These are phyloP conservation scores for Melolontha melolontha DNA, from an alignment of 2,888 invertebrate species.

Conservation along the genomic window DNA sequence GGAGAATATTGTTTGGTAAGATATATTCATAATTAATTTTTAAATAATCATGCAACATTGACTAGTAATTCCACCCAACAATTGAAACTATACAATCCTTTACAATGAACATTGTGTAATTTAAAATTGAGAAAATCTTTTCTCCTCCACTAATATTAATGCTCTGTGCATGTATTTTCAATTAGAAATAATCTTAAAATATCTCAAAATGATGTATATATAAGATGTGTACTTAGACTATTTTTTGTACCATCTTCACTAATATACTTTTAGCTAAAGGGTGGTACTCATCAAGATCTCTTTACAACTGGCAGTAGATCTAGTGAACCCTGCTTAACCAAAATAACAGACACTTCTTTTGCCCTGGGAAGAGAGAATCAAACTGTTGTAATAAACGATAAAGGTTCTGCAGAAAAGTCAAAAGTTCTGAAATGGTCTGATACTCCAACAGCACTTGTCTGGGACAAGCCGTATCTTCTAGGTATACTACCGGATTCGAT, in stretches of 20 bases:
- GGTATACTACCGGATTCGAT: conserved; percentile 86
- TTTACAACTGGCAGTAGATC: conserved; percentile 84
- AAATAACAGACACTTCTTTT: conserved; percentile 80
- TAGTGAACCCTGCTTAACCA: conserved; percentile 85
- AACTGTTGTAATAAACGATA: conserved; percentile 86
- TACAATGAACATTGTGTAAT: too few relatives aligned
- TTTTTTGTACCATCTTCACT: too few relatives aligned
- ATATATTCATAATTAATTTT: not conserved
- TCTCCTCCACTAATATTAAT: too few relatives aligned
- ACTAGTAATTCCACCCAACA: too few relatives aligned
- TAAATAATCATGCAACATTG: too few relatives aligned
- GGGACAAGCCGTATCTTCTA: conserved; percentile 94
- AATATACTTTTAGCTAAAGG: conserved; percentile 55
- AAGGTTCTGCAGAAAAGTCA: conserved; percentile 75
- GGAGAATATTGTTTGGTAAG: conserved; percentile 83
- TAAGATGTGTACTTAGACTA: too few relatives aligned
- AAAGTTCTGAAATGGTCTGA: conserved; percentile 85
- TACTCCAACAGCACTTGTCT: conserved; percentile 80
- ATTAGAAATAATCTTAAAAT: too few relatives aligned
- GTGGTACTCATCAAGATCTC: conserved; percentile 84
- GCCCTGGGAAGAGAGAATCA: conserved; percentile 89
- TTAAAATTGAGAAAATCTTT: too few relatives aligned
- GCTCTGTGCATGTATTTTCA: too few relatives aligned
- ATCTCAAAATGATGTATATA: too few relatives aligned
- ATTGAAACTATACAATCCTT: too few relatives aligned